Percentiles rank a stretch among this genome's conserved stretches.
Conservation (phyloP, 2,113 vertebrate species). For the Pongo abelii region DNA sequence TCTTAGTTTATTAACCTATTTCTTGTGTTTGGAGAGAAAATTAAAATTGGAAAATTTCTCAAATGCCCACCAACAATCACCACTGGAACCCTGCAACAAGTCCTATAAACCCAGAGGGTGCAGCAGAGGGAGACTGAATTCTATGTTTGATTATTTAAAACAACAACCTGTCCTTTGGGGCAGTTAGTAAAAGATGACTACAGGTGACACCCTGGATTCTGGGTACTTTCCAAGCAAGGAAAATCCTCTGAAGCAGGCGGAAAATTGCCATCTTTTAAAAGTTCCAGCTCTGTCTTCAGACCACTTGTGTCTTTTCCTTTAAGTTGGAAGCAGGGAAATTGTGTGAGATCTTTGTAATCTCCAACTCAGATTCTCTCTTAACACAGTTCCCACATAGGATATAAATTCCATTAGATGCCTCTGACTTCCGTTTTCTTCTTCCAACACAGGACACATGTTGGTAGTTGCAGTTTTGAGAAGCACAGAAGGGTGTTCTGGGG, state of each 20-base stretch:
- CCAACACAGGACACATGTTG: background rate
- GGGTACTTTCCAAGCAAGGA: constrained; percentile 36
- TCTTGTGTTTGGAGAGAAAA: background rate
- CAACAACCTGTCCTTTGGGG: background rate
- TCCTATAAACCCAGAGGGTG: constrained; percentile 4
- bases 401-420: constrained; percentile 38
- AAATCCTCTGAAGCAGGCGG: constrained; percentile 38
- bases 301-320: constrained; percentile 34
- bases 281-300: constrained; percentile 47
- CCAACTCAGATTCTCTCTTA: constrained; percentile 32
- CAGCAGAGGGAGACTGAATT: constrained; percentile 62
- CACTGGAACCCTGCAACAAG: background rate
- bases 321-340: constrained; percentile 26
- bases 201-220: constrained; percentile 32
- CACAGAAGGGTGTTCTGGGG: constrained; percentile 67
- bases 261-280: constrained; percentile 42
- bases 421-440: background rate
- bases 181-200: background rate
- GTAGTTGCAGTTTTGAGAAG: constrained; percentile 58
- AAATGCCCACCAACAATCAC: background rate
- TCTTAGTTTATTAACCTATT: background rate
- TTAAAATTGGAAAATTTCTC: background rate
- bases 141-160: background rate
- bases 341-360: constrained; percentile 3
- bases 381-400: constrained; percentile 4